Percentiles rank a stretch among this genome's conserved stretches.
phyloP scores from a whole-genome alignment of 2,113 vertebrate genomes.

The Oreochromis aureus region DNA sequence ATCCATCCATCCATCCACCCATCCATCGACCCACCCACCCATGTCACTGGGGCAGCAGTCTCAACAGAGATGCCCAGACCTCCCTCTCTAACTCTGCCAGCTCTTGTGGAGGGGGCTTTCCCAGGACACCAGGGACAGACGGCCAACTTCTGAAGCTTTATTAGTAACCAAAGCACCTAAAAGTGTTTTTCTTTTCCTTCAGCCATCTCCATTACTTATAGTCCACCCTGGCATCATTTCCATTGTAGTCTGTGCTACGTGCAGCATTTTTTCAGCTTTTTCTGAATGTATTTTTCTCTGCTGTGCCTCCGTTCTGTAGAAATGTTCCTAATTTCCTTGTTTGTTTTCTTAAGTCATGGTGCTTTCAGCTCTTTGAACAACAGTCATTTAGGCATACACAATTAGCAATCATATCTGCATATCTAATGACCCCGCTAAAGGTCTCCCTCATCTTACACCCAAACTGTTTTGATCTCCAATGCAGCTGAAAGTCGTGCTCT shows the following conservation, averaged over 20 bases:
- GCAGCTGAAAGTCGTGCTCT: neutral
- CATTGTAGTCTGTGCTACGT: neutral
- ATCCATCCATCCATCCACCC: rapidly evolving
- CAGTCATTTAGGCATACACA: neutral
- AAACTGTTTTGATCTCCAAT: neutral
- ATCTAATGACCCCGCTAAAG: neutral
- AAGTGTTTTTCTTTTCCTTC: neutral
- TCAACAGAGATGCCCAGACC: neutral
- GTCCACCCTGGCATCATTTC: neutral
- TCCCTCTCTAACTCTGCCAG: neutral
- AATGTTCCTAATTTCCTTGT: neutral
- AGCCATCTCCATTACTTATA: neutral
- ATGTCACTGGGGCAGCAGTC: neutral
- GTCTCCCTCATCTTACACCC: neutral
- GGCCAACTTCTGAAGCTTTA: neutral
- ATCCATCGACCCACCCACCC: neutral
- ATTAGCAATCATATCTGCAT: neutral
- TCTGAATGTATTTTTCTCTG: neutral
- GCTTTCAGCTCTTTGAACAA: neutral
- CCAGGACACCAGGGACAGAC: neutral
- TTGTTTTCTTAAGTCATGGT: neutral
- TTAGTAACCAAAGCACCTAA: neutral
- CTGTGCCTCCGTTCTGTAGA: neutral
- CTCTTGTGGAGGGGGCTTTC: neutral
- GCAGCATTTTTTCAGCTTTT: neutral